These are phyloP conservation scores for Pseudopodoces humilis DNA, from an alignment of 2,113 vertebrate genomes.

Conservation along the genomic window DNA sequence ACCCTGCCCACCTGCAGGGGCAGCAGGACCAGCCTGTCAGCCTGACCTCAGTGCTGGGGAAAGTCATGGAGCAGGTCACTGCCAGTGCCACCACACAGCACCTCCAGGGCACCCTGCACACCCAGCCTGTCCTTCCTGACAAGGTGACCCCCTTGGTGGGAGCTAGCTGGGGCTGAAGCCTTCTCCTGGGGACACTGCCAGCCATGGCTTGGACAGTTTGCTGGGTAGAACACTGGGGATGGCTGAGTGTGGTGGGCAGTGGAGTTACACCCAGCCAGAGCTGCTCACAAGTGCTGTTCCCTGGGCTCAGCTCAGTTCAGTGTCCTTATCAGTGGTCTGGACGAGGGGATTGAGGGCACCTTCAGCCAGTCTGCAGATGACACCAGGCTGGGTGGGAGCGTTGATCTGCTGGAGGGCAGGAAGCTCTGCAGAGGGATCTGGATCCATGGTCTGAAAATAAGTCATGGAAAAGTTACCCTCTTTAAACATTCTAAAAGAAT, in stretches of 20 bases:
- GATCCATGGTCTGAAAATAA: background rate
- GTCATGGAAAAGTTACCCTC: background rate
- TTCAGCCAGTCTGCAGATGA: background rate
- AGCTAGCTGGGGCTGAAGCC: background rate
- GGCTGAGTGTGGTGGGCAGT: rapidly evolving
- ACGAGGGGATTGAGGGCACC: rapidly evolving
- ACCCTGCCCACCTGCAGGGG: background rate
- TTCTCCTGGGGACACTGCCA: background rate
- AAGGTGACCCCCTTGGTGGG: background rate
- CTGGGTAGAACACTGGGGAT: background rate
- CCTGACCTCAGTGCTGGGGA: background rate
- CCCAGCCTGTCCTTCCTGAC: too few species aligned
- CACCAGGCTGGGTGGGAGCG: background rate
- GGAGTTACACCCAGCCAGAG: background rate
- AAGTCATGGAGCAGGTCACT: background rate
- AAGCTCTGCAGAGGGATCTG: background rate
- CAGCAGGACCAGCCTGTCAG: background rate
- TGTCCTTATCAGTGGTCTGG: background rate
- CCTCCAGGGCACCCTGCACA: background rate
- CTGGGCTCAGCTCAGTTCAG: background rate
- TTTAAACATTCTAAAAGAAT: background rate
- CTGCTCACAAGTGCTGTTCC: background rate
- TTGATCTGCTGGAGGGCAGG: background rate
- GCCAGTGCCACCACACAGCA: background rate
- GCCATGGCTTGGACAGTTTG: background rate